Percentiles rank a stretch among this genome's conserved stretches.
These are phyloP conservation scores for Aleiodes leptofemur DNA, from an alignment of 2,888 invertebrate genomes.

Conservation along the genomic window DNA sequence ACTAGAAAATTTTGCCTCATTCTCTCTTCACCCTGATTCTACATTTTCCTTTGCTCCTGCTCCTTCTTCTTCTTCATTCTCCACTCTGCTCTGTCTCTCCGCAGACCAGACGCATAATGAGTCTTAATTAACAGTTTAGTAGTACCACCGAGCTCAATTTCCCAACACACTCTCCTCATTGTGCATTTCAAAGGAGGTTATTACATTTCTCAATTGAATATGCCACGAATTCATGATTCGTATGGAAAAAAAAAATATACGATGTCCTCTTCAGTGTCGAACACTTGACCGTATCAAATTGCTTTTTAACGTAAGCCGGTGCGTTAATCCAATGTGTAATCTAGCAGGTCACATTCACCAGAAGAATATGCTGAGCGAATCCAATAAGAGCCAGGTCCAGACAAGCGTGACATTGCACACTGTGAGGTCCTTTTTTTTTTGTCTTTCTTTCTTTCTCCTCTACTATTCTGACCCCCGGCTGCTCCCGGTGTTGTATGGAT, in stretches of 20 bases:
- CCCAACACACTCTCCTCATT: constrained; percentile 45
- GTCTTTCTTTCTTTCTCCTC: not conserved
- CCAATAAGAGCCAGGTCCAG: constrained; percentile 67
- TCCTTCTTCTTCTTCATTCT: constrained; percentile 29
- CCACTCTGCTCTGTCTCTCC: constrained; percentile 17
- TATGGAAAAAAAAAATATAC: not conserved
- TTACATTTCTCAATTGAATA: no score
- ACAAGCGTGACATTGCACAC: constrained; percentile 69
- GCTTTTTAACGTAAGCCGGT: constrained; percentile 54
- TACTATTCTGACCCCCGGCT: not conserved
- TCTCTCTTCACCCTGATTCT: constrained; percentile 26
- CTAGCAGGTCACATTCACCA: constrained; percentile 66
- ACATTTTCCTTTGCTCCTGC: constrained; percentile 44
- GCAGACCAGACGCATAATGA: constrained; percentile 68
- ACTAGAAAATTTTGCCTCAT: constrained; percentile 14
- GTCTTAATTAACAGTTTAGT: constrained; percentile 75
- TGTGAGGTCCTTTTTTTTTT: constrained; percentile 36
- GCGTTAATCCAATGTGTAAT: constrained; percentile 72
- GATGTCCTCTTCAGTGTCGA: constrained; percentile 32
- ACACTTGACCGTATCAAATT: constrained; percentile 58
- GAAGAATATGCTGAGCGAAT: constrained; percentile 66
- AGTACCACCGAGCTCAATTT: constrained; percentile 73
- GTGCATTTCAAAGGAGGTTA: not conserved
- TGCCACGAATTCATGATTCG: no score
- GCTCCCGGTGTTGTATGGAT: constrained; percentile 26